Evolutionary conservation across 2,113 vertebrate species (phyloP).

Genomic region (Argyrosomus japonicus): DNA sequence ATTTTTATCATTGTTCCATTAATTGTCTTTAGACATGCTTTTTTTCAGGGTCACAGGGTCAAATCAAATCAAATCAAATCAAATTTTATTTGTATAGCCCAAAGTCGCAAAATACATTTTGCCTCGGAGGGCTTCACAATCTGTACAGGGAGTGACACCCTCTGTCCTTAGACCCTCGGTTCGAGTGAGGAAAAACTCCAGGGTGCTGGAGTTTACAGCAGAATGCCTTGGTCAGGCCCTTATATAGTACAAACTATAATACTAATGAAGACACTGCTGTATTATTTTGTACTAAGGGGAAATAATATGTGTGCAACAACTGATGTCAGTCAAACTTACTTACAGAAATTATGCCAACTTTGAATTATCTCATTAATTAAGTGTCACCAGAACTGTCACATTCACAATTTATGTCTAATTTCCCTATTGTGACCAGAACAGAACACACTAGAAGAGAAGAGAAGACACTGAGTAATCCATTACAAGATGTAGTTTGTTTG

Average conservation of each 20-base stretch:
- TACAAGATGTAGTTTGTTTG: too few relatives aligned
- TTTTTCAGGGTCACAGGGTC: slow-evolving; percentile 8
- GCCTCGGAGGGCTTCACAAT: too few relatives aligned
- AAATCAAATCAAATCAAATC: too few relatives aligned
- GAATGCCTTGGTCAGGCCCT: not conserved
- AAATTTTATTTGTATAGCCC: too few relatives aligned
- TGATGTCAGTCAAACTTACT: not conserved
- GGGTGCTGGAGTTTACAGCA: not conserved
- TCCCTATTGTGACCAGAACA: not conserved
- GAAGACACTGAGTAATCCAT: too few relatives aligned
- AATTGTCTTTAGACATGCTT: slow-evolving; percentile 4
- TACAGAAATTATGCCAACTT: not conserved
- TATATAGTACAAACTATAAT: not conserved
- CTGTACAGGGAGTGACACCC: too few relatives aligned
- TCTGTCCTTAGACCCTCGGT: too few relatives aligned
- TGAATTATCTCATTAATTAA: not conserved
- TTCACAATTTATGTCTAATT: not conserved
- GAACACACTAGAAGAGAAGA: too few relatives aligned
- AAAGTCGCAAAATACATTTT: too few relatives aligned
- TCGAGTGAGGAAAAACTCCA: too few relatives aligned
- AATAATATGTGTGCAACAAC: not conserved
- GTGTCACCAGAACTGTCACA: not conserved
- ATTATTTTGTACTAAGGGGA: not conserved
- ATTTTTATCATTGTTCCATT: not conserved
- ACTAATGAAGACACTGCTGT: not conserved